Percentiles rank a stretch among this genome's conserved stretches.
These are phyloP conservation scores for Perizoma flavofasciatum DNA, from an alignment of 2,888 invertebrate species.

Conservation along the genomic window DNA sequence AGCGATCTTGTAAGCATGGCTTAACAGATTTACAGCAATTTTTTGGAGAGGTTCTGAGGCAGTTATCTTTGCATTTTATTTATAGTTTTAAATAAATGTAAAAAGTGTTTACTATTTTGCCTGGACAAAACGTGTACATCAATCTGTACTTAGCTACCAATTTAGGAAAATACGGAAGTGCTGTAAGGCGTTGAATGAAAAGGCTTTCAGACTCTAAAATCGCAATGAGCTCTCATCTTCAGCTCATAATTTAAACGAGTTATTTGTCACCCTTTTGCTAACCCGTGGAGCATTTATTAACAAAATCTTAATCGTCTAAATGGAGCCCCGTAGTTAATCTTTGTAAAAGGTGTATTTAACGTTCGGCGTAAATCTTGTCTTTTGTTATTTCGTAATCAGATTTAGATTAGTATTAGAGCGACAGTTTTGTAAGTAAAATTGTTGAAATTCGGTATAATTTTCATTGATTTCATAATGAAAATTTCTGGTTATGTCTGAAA, in stretches of 20 bases:
- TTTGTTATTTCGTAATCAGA: constrained; percentile 52
- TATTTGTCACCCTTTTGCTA: constrained; percentile 77
- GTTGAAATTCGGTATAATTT: background rate
- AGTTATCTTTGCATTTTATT: background rate
- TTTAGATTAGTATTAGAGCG: constrained; percentile 35
- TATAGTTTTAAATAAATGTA: too few relatives aligned
- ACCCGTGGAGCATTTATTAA: constrained; percentile 66
- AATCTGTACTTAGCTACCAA: too few relatives aligned
- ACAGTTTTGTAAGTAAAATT: constrained; percentile 11
- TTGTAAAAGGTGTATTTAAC: constrained; percentile 64
- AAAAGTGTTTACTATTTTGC: too few relatives aligned
- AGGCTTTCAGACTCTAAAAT: constrained; percentile 19
- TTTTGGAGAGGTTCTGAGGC: background rate
- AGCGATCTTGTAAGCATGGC: constrained; percentile 9
- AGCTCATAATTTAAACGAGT: constrained; percentile 63
- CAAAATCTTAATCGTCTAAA: constrained; percentile 75
- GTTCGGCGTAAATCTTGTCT: constrained; percentile 60
- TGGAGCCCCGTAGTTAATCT: constrained; percentile 68
- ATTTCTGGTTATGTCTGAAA: too few relatives aligned
- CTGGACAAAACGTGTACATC: too few relatives aligned
- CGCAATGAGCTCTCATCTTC: constrained; percentile 50
- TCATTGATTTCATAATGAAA: too few relatives aligned
- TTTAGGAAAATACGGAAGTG: too few relatives aligned
- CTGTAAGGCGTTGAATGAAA: background rate
- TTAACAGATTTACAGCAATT: constrained; percentile 5